Evolutionary conservation across 2,888 invertebrate species (phyloP), one percentile per base, ranked within the genome.

Genomic region (Polylopha cassiicola): DNA sequence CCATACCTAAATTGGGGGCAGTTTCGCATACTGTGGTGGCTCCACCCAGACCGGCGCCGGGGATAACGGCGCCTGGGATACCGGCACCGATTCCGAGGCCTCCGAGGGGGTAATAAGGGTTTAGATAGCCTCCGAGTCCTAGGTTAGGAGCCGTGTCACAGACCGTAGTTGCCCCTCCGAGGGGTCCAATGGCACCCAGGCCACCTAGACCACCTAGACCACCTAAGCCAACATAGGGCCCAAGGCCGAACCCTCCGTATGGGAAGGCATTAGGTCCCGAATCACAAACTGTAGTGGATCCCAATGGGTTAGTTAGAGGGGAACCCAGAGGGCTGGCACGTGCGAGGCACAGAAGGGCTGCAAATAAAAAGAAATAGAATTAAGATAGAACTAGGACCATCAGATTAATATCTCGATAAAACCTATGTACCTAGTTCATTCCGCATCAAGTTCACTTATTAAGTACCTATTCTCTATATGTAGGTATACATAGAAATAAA

Each of bases 321-420:
- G 11, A 38, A n/a, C n/a, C 65, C 32, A 75, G 7, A 0, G 77
- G 76, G 41, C 63, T 65, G 51, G 65, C 61, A 10, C 37, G 51
- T 1, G 56, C 68, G 1, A 63, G 44, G 56, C 65, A 65, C 8
- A 76, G 43, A 7, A 73, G 48, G 17, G 70, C 76, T 76, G 46
- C 4, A 57, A 60, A 34, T 28, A 47, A 39, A 29, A 33, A 28
- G 17, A 20, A 26, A 16, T 4, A 6, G 22, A 29, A 21, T 14
- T 11, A 16, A 11, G 22, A 5, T 23, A 11, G 5, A 20, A n/a
- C n/a, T n/a, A n/a, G n/a, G n/a, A n/a, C n/a, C n/a, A n/a, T n/a
- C n/a, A n/a, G n/a, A n/a, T n/a, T n/a, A n/a, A n/a, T n/a, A n/a
- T n/a, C n/a, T n/a, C n/a, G n/a, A n/a, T n/a, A n/a, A n/a, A n/a